These are phyloP conservation scores for Carcinoscorpius rotundicauda DNA, from an alignment of 1,140 invertebrate genomes.

Conservation along the genomic window DNA sequence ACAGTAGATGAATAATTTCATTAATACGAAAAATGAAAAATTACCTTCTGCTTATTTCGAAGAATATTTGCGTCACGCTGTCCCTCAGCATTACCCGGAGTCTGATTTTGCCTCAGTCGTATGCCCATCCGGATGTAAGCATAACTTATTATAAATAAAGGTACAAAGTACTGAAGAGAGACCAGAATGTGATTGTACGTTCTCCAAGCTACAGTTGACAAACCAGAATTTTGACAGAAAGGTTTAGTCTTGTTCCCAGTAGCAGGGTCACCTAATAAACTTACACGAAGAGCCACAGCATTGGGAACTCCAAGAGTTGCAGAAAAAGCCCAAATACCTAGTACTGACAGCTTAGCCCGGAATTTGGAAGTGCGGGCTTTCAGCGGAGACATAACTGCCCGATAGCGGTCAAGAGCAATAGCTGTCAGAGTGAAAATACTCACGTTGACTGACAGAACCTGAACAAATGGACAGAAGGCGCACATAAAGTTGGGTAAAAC, in stretches of 20 bases:
- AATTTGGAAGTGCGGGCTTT: constrained; percentile 21
- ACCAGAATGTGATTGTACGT: too few relatives aligned
- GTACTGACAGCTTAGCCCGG: constrained; percentile 8
- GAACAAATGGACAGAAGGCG: constrained; percentile 60
- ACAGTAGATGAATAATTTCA: too few relatives aligned
- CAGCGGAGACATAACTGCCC: constrained; percentile 39
- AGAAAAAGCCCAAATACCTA: constrained; percentile 11
- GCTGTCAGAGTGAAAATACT: constrained; percentile 41
- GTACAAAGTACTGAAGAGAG: too few relatives aligned
- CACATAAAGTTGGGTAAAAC: constrained; percentile 65
- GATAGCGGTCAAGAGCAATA: constrained; percentile 42
- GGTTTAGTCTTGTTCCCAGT: constrained; percentile 31
- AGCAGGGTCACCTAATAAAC: not conserved
- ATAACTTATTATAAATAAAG: too few relatives aligned
- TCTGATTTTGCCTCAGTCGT: too few relatives aligned
- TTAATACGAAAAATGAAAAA: too few relatives aligned
- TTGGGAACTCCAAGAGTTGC: not conserved
- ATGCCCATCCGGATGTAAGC: too few relatives aligned
- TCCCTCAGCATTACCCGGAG: too few relatives aligned
- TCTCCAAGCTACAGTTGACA: too few relatives aligned
- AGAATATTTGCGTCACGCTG: too few relatives aligned
- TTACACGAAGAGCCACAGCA: constrained; percentile 1
- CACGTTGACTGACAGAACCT: constrained; percentile 44
- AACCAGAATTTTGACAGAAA: constrained; percentile 40
- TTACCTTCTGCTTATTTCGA: too few relatives aligned